Evolutionary conservation across 2,797 vertebrate genomes (phyloP).

Genomic region (Urocyon cinereoargenteus): DNA sequence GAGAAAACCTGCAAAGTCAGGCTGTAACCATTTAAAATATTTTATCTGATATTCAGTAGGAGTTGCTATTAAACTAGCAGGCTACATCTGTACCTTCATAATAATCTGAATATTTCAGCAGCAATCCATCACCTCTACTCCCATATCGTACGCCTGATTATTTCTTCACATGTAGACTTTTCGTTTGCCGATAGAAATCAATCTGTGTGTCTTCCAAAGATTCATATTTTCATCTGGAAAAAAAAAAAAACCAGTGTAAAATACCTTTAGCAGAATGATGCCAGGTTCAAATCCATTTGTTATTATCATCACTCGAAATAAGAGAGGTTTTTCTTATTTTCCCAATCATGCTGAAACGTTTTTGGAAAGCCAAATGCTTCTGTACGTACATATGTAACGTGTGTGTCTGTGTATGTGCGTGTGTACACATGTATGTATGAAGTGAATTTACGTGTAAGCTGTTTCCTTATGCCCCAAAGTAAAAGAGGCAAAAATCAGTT

Average conservation of each 20-base stretch:
- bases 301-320: slow-evolving; percentile 41
- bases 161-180: slow-evolving; percentile 51
- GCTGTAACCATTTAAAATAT: neutral
- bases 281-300: slow-evolving; percentile 58
- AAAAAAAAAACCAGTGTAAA: slow-evolving; percentile 26
- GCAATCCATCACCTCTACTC: neutral
- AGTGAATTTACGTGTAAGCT: neutral
- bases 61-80: neutral
- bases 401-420: neutral
- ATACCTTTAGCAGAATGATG: slow-evolving; percentile 39
- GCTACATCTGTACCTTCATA: neutral
- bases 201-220: neutral
- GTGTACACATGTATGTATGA: neutral
- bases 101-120: slow-evolving; percentile 7
- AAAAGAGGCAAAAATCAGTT: slow-evolving; percentile 39
- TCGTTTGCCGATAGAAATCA: slow-evolving; percentile 46
- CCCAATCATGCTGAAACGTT: slow-evolving; percentile 38
- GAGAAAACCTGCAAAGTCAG: neutral
- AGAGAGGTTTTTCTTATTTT: slow-evolving; percentile 54
- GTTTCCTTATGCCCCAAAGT: neutral
- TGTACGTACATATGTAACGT: neutral
- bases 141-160: neutral
- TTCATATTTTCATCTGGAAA: slow-evolving; percentile 57
- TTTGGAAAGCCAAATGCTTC: slow-evolving; percentile 38
- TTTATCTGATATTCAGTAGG: neutral